A percentile compares a stretch with the other conserved stretches of the same genome.
These are phyloP conservation scores for Pluvialis apricaria DNA, from an alignment of 2,113 vertebrate species.

Conservation along the genomic window DNA sequence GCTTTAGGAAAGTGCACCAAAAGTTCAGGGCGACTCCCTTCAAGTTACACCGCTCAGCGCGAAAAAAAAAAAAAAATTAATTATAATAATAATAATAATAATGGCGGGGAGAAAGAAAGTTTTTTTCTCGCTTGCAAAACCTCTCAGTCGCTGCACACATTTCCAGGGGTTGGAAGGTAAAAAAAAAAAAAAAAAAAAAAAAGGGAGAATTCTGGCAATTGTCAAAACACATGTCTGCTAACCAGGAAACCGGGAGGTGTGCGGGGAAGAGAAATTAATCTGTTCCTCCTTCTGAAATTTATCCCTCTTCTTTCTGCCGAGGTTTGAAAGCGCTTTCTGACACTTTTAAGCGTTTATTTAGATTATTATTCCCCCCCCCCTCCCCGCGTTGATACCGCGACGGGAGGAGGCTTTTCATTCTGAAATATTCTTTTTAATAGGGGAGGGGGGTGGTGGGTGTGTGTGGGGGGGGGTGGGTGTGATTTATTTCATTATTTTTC, in stretches of 20 bases:
- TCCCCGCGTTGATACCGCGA: neutral
- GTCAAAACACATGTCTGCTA: constrained; percentile 25
- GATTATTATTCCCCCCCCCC: neutral
- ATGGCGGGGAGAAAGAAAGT: rapidly evolving
- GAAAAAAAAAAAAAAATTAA: neutral
- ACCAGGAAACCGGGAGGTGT: constrained; percentile 44
- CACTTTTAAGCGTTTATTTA: neutral
- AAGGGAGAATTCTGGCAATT: constrained; percentile 36
- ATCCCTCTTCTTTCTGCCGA: neutral
- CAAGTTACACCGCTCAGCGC: neutral
- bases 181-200: neutral
- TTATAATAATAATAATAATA: too few relatives aligned
- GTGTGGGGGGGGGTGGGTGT: neutral
- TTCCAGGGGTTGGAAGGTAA: neutral
- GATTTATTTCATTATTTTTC: constrained; percentile 10
- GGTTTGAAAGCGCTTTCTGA: neutral
- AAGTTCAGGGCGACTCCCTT: neutral
- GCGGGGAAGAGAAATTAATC: neutral
- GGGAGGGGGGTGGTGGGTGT: too few relatives aligned
- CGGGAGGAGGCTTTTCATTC: neutral
- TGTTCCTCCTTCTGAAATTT: neutral
- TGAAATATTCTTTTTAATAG: neutral
- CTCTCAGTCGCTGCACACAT: neutral
- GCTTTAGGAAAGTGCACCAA: neutral
- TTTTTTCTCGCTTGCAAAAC: neutral